phyloP scores from a whole-genome alignment of 2,888 invertebrate genomes.

The Hedya salicella region DNA sequence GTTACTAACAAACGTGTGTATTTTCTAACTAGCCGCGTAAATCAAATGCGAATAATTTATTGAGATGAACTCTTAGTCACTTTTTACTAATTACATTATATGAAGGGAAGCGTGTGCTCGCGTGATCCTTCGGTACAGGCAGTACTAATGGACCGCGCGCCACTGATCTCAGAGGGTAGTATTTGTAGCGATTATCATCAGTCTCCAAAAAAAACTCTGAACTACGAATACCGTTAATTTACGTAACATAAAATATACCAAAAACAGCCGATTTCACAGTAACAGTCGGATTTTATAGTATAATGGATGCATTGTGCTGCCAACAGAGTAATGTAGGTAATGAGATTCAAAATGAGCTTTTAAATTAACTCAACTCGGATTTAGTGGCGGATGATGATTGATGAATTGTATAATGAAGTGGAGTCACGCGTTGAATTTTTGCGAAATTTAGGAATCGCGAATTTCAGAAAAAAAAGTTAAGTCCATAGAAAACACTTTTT shows the following conservation, averaged over 20 bases:
- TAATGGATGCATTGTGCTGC: constrained; percentile 4
- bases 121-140: no score
- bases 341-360: constrained; percentile 1
- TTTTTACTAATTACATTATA: no score
- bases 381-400: constrained; percentile 19
- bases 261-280: background rate
- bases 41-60: no score
- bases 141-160: no score
- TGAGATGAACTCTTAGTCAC: no score
- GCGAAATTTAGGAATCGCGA: background rate
- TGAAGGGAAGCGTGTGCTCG: no score
- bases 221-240: background rate
- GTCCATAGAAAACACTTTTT: no score
- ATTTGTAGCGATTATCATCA: no score
- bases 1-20: background rate
- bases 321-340: constrained; percentile 14
- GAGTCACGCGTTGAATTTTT: constrained; percentile 13
- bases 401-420: constrained; percentile 11
- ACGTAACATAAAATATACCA: background rate
- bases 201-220: background rate
- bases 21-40: no score
- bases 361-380: constrained; percentile 6
- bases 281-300: constrained; percentile 4
- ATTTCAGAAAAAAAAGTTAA: no score
- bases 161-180: no score